Base-by-base conservation (phyloP, 1,140 invertebrate genomes). In the Drosophila athabasca region DNA sequence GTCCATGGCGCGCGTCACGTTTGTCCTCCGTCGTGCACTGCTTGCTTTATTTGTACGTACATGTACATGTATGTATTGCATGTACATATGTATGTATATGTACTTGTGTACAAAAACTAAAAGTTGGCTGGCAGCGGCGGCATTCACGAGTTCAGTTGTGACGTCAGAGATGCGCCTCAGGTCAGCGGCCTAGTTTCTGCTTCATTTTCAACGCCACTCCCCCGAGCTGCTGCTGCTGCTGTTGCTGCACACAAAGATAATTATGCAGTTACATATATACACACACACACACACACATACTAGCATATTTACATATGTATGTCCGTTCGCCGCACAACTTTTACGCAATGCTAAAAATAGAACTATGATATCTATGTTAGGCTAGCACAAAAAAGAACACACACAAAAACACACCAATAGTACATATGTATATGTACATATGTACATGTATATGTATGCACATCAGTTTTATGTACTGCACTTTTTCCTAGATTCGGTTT, bases 81-180 rank as follows among this genome's bases (percentile, higher is more conserved):
- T 19, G 17, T 19, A 35, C 8, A 35, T 39, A 39, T 13, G 9
- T 31, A 31, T 31, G 31, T 35, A 9, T 6, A 29, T 26, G 6
- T 6, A 29, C 29, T 6, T 29, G 29, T 35, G 31, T 35, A 35
- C 3, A 74, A 74, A 45, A 74, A 55, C 71, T 69, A 71, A 58
- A 75, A 39, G 35, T 39, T 39, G 35, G 35, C 35, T 39, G 35
- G 39, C 71, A 69, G 9, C 35, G 35, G 43, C 45, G 54, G 52
- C 74, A 81, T 84, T 77, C 78, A 90, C 79, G 82, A 90, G 87
- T 90, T 90, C 84, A 89, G 80, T 89, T 73, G 90, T 90, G 88
- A 90, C 90, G 90, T 91, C 90, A 90, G 87, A 73, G 67, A 68
- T 68, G 74, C 70, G 82, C 70, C 68, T 77, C 81, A 90, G 90